Percentiles rank a stretch among this genome's conserved stretches.
Conservation (phyloP, 2,888 invertebrate genomes). For the Chloroclysta siterata region DNA sequence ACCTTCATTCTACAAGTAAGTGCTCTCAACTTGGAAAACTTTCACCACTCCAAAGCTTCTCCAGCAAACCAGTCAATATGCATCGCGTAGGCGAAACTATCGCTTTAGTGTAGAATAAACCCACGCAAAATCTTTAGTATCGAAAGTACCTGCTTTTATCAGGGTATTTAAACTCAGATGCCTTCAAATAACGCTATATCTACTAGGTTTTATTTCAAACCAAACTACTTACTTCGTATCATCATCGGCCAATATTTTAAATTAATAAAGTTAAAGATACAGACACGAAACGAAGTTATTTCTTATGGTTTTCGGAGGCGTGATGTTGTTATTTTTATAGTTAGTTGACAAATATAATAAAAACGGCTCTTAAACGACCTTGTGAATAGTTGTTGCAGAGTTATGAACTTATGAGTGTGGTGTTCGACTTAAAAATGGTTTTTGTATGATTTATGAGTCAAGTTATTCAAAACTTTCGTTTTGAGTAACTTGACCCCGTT, state of each 20-base stretch:
- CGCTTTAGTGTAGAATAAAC: background rate
- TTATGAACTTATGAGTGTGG: too few relatives aligned
- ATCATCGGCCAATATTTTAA: background rate
- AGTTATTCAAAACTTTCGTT: too few relatives aligned
- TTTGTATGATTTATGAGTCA: too few relatives aligned
- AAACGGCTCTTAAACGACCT: too few relatives aligned
- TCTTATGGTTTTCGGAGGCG: too few relatives aligned
- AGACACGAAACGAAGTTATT: too few relatives aligned
- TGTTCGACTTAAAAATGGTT: too few relatives aligned
- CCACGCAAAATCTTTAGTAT: constrained; percentile 2
- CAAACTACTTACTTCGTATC: background rate
- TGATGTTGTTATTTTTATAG: too few relatives aligned
- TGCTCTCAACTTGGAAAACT: constrained; percentile 15
- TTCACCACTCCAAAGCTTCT: constrained; percentile 14
- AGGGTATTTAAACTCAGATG: background rate
- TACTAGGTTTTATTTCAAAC: background rate
- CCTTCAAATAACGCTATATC: background rate
- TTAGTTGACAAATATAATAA: too few relatives aligned
- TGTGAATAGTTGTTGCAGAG: too few relatives aligned
- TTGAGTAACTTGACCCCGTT: too few relatives aligned
- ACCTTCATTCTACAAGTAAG: constrained; percentile 13
- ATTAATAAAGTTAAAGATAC: too few relatives aligned
- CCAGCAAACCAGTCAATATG: constrained; percentile 6
- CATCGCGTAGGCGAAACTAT: constrained; percentile 2
- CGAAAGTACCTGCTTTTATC: background rate